phyloP scores from a whole-genome alignment of 1,140 invertebrate species.

The Kradibia gibbosae region DNA sequence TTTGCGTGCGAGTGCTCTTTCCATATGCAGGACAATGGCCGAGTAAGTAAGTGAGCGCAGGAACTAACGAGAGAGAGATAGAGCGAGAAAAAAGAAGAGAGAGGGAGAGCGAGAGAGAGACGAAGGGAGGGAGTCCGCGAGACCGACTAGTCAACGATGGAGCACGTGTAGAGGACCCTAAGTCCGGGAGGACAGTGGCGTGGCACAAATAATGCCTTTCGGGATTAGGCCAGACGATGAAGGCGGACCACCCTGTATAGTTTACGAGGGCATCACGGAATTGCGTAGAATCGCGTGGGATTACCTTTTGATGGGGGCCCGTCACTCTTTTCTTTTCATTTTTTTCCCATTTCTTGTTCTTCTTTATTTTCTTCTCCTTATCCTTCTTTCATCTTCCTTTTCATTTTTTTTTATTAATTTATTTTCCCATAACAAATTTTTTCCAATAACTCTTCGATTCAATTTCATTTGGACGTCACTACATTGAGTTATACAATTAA shows the following conservation, averaged over 20 bases:
- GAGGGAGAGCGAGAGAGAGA: too few relatives aligned
- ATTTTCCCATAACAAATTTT: background rate
- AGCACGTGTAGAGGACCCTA: background rate
- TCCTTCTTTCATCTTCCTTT: background rate
- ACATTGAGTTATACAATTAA: background rate
- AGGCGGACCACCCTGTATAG: constrained; percentile 62
- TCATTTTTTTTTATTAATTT: background rate
- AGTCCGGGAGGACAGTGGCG: constrained; percentile 56
- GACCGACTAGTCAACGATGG: too few relatives aligned
- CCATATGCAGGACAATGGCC: constrained; percentile 37
- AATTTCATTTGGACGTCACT: background rate
- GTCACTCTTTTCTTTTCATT: background rate
- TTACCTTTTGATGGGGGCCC: constrained; percentile 20
- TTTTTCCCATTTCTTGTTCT: background rate
- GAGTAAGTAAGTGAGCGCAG: background rate
- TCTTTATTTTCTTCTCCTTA: background rate
- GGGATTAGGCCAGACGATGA: constrained; percentile 61
- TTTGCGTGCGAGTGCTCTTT: constrained; percentile 33
- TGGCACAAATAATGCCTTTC: constrained; percentile 64
- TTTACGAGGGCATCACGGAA: constrained; percentile 48
- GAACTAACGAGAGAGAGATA: background rate
- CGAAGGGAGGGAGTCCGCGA: background rate
- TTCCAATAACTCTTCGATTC: background rate
- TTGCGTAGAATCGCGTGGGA: constrained; percentile 56
- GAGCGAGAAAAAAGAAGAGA: background rate